Evolutionary conservation across 2,888 invertebrate species (phyloP), one percentile per base, ranked within the genome.

Genomic region (Archaeoteleia sp.): DNA sequence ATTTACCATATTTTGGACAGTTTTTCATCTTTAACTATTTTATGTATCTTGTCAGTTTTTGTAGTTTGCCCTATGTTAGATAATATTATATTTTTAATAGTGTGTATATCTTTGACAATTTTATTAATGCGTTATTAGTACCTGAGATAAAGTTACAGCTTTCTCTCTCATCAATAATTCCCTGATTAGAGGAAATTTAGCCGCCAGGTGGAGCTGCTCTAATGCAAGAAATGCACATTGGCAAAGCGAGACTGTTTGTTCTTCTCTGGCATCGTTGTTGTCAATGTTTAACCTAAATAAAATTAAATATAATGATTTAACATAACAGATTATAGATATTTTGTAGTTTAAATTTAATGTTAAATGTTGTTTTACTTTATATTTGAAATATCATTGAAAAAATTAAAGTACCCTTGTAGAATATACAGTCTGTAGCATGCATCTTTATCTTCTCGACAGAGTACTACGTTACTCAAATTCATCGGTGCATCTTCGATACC

Each of bases 401-500:
- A n/a, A n/a, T n/a, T n/a, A n/a, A n/a, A 88, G 87, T 77, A 93
- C 93, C 93, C 92, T 86, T 93, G 93, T 68, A 93, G 87, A 67
- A 93, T 89, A 84, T 92, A 93, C 67, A 94, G 87, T 75, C 92
- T 86, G 46, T 92, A 91, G 74, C 89, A 88, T 4, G 86, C 82
- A 70, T 90, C 90, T 76, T 89, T 89, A 46, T 91, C 90, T 71
- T 90, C 94, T 77, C 90, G 90, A 72, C 92, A 88, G 3, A 94
- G 87, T 6, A 94, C 89, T 73, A 95, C 92, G 70, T 92, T 92
- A 23, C 90, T 90, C 58, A 94, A 84, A 67, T 90, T 89, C 39
- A 91, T 87, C 0, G 93, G 89, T 25, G 93, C 88, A 75, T 95
- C 94, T 79, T 95, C 95, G 14, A 93, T 91, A 1, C 94, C 95